Evolutionary conservation across 2,113 vertebrate genomes (phyloP).

Genomic region (Zosterops hypoxanthus): DNA sequence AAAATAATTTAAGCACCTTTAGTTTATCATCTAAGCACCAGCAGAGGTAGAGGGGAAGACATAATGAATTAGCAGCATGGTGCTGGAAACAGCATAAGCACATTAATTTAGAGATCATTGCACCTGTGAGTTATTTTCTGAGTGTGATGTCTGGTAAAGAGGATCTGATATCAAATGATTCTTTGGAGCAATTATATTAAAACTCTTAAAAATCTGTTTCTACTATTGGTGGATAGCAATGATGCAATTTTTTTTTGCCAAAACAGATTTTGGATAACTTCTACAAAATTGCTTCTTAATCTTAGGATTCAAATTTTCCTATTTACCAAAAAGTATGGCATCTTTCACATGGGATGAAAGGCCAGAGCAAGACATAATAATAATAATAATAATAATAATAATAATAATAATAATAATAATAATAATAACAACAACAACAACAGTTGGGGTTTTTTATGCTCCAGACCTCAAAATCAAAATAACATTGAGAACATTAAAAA

Average conservation of each 20-base stretch:
- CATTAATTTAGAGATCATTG: neutral
- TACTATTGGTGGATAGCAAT: neutral
- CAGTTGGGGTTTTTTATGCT: neutral
- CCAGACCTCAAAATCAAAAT: neutral
- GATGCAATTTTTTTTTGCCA: neutral
- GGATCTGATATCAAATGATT: neutral
- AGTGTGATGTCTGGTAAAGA: neutral
- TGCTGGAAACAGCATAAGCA: neutral
- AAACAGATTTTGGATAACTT: neutral
- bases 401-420: neutral
- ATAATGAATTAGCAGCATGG: neutral
- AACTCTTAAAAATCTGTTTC: neutral
- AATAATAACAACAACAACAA: neutral
- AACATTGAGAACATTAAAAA: neutral
- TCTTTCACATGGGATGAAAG: neutral
- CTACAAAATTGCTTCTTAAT: neutral
- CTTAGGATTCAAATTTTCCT: neutral
- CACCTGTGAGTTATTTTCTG: neutral
- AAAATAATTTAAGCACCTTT: neutral
- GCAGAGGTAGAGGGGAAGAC: neutral
- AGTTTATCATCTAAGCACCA: neutral
- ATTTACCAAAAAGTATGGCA: neutral
- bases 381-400: neutral
- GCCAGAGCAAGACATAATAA: neutral
- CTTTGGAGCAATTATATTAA: neutral